Evolutionary conservation across 2,113 vertebrate genomes (phyloP).

Genomic region (Odobenus rosmarus): DNA sequence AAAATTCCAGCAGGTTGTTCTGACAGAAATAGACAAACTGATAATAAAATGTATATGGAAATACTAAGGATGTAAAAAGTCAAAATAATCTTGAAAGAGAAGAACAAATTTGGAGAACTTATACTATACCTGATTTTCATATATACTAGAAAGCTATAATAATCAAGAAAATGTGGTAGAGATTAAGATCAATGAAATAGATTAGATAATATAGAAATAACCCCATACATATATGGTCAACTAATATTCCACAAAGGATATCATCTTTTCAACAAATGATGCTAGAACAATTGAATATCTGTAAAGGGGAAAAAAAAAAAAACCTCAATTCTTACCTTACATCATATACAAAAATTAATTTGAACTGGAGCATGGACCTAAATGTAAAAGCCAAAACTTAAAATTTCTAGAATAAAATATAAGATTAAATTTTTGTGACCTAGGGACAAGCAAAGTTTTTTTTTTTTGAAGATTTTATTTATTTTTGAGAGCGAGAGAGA

Average conservation of each 20-base stretch:
- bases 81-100: conserved; percentile 22
- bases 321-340: neutral
- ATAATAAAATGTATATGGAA: neutral
- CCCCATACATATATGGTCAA: neutral
- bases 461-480: neutral
- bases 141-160: neutral
- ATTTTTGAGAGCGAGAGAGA: neutral
- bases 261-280: neutral
- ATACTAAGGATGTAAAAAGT: neutral
- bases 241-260: neutral
- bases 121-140: neutral
- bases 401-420: neutral
- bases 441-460: neutral
- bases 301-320: neutral
- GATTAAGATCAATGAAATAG: neutral
- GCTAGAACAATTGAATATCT: neutral
- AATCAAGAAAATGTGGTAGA: neutral
- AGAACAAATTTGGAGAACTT: neutral
- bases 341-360: neutral
- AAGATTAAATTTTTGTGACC: neutral
- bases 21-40: neutral
- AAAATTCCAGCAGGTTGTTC: conserved; percentile 3
- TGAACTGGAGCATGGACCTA: neutral
- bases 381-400: neutral
- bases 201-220: neutral